A percentile compares a stretch with the other conserved stretches of the same genome.
Conservation (phyloP, 2,797 vertebrate genomes). For the Percopsis omiscomaycus region DNA sequence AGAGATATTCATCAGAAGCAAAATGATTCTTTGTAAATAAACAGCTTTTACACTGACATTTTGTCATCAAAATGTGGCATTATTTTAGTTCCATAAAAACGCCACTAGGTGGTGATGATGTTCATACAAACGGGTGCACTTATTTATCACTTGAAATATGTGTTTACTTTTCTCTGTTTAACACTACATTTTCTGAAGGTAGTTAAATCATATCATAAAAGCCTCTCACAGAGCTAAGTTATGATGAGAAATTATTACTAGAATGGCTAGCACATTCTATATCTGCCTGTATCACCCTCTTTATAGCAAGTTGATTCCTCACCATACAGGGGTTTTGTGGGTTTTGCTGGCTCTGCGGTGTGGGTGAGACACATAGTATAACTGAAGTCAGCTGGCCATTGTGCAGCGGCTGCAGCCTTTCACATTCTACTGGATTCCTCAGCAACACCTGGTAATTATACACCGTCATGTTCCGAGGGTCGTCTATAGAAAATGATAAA, state of each 20-base stretch:
- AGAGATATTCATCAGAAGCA: too few species aligned
- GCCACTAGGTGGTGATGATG: constrained; percentile 45
- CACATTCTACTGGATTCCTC: constrained; percentile 45
- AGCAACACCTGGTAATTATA: constrained; percentile 60
- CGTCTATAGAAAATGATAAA: constrained; percentile 2
- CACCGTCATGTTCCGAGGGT: constrained; percentile 21
- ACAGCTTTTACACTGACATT: too few species aligned
- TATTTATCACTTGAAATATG: too few species aligned
- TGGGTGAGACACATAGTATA: constrained; percentile 60
- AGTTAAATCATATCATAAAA: too few species aligned
- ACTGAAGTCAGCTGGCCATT: constrained; percentile 23
- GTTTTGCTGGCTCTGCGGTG: constrained; percentile 10
- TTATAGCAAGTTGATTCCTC: constrained; percentile 3
- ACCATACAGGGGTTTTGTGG: constrained; percentile 31
- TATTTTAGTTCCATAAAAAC: background rate
- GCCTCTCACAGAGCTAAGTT: too few species aligned
- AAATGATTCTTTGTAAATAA: too few species aligned
- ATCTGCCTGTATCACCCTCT: background rate
- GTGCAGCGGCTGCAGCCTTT: constrained; percentile 32
- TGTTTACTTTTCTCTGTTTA: too few species aligned
- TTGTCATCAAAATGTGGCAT: background rate
- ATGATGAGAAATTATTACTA: background rate
- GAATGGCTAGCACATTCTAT: background rate
- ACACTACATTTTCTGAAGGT: too few species aligned
- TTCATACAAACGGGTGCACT: background rate